Percentiles rank a stretch among this genome's conserved stretches.
phyloP scores from a whole-genome alignment of 2,797 vertebrate species.

The Bradypodion pumilum region DNA sequence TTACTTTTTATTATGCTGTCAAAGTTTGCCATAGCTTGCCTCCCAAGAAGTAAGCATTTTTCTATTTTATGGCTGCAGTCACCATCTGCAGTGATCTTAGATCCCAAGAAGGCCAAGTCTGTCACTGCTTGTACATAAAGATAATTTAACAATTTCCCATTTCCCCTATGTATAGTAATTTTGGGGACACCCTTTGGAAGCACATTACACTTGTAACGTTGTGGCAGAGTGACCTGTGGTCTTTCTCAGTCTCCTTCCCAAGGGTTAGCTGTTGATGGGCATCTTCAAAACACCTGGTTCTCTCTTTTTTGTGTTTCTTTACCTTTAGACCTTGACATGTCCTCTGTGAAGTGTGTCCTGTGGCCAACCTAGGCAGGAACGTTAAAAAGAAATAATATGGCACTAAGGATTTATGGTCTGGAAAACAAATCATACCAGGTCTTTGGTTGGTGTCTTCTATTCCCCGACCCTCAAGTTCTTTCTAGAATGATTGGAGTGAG shows the following conservation, averaged over 20 bases:
- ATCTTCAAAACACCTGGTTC: neutral
- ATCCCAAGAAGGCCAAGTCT: too few relatives aligned
- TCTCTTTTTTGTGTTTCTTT: neutral
- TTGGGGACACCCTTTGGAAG: too few relatives aligned
- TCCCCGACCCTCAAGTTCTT: neutral
- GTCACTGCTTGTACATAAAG: too few relatives aligned
- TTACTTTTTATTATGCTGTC: too few relatives aligned
- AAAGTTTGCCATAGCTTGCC: too few relatives aligned
- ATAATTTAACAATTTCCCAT: too few relatives aligned
- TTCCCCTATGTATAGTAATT: too few relatives aligned
- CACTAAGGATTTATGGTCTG: neutral
- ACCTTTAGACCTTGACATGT: neutral
- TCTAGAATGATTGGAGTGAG: conserved; percentile 30
- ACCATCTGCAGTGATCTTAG: too few relatives aligned
- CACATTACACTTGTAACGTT: neutral
- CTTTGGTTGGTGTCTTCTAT: neutral
- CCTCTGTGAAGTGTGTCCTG: neutral
- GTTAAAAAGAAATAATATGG: neutral
- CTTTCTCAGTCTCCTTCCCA: neutral
- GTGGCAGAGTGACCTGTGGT: neutral
- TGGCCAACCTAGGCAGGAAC: neutral
- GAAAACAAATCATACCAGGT: neutral
- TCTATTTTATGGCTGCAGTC: too few relatives aligned
- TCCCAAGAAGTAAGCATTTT: too few relatives aligned
- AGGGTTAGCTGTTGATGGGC: too few relatives aligned